Evolutionary conservation across 92 coral and sea anemone species (phyloP), one percentile per base, ranked within the genome.

Genomic region (Hydrozoanthus gracilis): DNA sequence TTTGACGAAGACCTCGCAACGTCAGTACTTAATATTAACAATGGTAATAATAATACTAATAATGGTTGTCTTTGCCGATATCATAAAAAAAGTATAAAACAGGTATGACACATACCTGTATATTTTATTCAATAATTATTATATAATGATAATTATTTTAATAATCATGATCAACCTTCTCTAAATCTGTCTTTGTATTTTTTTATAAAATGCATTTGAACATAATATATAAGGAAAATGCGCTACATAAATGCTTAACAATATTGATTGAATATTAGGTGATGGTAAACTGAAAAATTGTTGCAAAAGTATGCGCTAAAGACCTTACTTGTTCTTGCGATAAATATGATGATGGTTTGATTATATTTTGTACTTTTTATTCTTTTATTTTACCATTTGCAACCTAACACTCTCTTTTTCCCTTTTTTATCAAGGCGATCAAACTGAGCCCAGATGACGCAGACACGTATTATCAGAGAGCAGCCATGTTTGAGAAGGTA

Each of bases 401-500:
- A 7, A 39, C 13, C 8, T 6, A 75, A 8, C 0, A 79, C 15
- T 4, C 2, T 0, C 9, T 6, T 76, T 16, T 14, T 48, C 58
- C 61, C n/a, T n/a, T n/a, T 16, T 54, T 68, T 82, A 2, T 72
- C 54, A 80, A 97, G 99, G 99, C 99, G 61, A 93, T 97, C 51
- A 97, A 95, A 83, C 83, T 97, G 86, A 95, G 91, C 50, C 99
- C 99, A n/a, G 87, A 88, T 56, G 98, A 97, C 62, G 98, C 96
- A 50, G 99, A 97, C 66, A 92, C 98, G 7, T 97, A 97, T 58
- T 97, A 97, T 72, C 98, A 92, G 87, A 75, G 99, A 80, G 99
- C 99, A 4, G 93, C 95, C 4, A 89, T 97, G 98, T 97, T 97
- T 88, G 92, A 92, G 77, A 88, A 90, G 93, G 99, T 96, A 83